Base-by-base conservation (phyloP, 2,113 vertebrate genomes). In the Poicephalus meyeri region DNA sequence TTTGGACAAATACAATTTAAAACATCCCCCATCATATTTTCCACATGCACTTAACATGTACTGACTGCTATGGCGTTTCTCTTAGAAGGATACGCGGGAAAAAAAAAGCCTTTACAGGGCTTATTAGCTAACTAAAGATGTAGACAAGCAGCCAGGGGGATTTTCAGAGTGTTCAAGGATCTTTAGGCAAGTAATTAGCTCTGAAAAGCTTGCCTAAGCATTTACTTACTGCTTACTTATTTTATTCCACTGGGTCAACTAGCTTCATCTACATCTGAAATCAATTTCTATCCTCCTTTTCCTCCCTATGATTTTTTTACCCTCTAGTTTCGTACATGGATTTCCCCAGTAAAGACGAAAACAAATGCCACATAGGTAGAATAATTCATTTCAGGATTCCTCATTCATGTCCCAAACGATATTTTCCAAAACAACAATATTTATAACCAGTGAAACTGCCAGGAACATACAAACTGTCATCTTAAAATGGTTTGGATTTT, bases 1-100 rank as follows among this genome's bases (percentile, higher is more conserved):
- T 37, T 4, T 47, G 18, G 13, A 50, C 20, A 80, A 69, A 52
- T 19, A 13, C 10, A 2, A 20, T 77, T 69, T 39, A 35, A 25
- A 79, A 14, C 12, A 44, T 25, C 44, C 73, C 24, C 26, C 16
- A 35, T 15, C 8, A 2, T 21, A 9, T 46, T 64, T 74, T 73
- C 24, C 37, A 33, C 5, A 3, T 2, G 6, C 2, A 9, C 8
- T 74, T 76, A 14, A 4, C 9, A 3, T 1, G 7, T 42, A 31
- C 46, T 58, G 42, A 37, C 24, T 77, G 20, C 21, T 76, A 3
- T 0, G 2, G 12, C 10, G 4, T 70, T 86, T 71, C 29, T 80
- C 14, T 50, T 39, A 33, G 24, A 39, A 55, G 7, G 6, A 35
- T 13, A 5, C 11, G n/a, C 0, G 1, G 15, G 41, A 56, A 61